Evolutionary conservation across 1,140 invertebrate species (phyloP).

Genomic region (Samia ricini): DNA sequence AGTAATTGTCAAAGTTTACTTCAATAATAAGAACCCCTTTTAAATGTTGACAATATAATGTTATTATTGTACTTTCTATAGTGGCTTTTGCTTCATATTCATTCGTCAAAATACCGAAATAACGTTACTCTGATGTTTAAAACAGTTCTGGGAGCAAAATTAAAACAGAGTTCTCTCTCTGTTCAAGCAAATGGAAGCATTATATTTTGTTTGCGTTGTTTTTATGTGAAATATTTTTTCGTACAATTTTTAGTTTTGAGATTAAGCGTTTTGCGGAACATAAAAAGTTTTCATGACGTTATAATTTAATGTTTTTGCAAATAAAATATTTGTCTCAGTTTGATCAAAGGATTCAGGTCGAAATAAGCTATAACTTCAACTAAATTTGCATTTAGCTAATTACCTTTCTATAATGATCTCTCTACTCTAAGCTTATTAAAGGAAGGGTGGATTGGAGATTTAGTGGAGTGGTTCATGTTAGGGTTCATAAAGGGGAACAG

Average conservation of each 20-base stretch:
- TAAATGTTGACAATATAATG: neutral
- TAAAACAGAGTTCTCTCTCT: conserved; percentile 29
- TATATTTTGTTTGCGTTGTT: neutral
- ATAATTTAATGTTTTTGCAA: too few species aligned
- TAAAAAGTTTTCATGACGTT: neutral
- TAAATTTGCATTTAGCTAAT: neutral
- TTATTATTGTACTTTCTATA: neutral
- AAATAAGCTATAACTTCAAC: too few species aligned
- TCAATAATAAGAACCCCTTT: neutral
- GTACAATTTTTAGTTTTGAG: neutral
- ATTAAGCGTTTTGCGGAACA: too few species aligned
- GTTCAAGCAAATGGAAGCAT: conserved; percentile 12
- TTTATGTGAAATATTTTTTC: neutral
- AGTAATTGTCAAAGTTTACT: neutral
- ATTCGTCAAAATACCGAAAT: neutral
- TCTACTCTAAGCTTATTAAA: neutral
- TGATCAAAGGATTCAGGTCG: too few species aligned
- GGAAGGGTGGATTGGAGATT: neutral
- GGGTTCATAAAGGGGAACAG: neutral
- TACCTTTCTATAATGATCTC: too few species aligned
- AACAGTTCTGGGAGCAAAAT: conserved; percentile 34
- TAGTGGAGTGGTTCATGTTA: neutral
- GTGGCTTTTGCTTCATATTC: neutral
- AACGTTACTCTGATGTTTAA: neutral
- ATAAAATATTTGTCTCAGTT: too few species aligned